Base-by-base conservation (phyloP, 1,140 invertebrate species). In the Ceratoteleas bidentatus region DNA sequence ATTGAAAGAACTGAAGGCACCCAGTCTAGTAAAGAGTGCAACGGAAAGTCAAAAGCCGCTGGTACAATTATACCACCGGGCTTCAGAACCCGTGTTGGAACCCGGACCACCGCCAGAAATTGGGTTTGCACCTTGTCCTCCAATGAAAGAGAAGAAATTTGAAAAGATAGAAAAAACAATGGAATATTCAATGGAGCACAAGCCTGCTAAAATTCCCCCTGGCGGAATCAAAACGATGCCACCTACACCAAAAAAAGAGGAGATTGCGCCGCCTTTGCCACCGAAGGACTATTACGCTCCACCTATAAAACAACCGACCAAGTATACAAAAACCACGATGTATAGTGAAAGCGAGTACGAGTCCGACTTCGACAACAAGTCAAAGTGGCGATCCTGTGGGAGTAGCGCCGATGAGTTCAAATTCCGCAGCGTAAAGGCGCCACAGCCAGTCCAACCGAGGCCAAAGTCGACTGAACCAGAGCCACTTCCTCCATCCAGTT, bases 301-400 rank as follows among this genome's bases (percentile, higher is more conserved):
- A 5, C 57, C 82, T 0, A 11, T 66, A 7, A 90, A 7, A 53
- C 57, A 61, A 52, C 47, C 94, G 7, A 92, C 92, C 0, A 95
- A 94, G 82, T 94, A 95, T 84, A 88, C 93, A 0, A 94, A 93
- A 83, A 92, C 93, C 15, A 91, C 91, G 43, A 91, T 93, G 70
- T 78, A 85, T 8, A 86, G 85, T 11, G 94, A 95, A 78, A 95
- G 94, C 76, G 95, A 95, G 78, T 95, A 96, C 82, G 95, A 95
- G 87, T 95, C 94, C 82, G 95, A 95, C 89, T 90, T 94, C 47
- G 94, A 95, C 78, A 86, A 89, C 56, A 88, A 84, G 70, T 81
- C 89, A 6, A 95, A 94, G 84, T 95, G 94, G 93, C 93, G 93
- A 56, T 93, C 94, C 13, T 94, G 92, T 73, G 93, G 93, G 62